Base-by-base conservation (phyloP, 2,797 vertebrate species). In the Enteromius fasciolatus region DNA sequence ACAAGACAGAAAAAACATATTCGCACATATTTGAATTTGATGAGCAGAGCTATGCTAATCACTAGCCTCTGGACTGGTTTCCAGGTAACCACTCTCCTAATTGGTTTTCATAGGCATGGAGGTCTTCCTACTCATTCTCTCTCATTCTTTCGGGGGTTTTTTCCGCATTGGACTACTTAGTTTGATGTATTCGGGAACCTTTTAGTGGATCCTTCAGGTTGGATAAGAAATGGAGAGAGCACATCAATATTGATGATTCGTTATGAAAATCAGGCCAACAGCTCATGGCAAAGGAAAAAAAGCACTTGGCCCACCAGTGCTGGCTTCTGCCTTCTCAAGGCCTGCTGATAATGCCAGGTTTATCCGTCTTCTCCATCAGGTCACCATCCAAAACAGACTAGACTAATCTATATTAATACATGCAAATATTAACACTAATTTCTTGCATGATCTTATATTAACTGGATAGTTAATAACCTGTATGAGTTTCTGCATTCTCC, bases 51-150 rank as follows among this genome's bases (percentile, higher is more conserved):
- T 78, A 81, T 86, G 78, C 81, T 92, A 89, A 92, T 90, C 86
- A 76, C 88, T 89, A 78, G 76, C 82, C 88, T 91, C 81, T 86
- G 83, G 86, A 87, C 86, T 78, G 88, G 91, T 93, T 90, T 92
- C 89, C 91, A 92, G 90, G 92, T 92, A 92, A 92, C 90, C 77
- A 84, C 85, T 86, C 46, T 59, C 70, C 63, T 90, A 88, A 92
- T 90, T 88, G 80, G 76, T 76, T 85, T 91, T 89, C 76, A 82
- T 87, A 86, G 82, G 63, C 85, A 85, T 72, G 82, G 63, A 80
- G 81, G 70, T 54, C 41, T 64, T 80, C 59, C 57, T 76, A 76
- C 15, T 83, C 59, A 25, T 41, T 69, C n/a, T 33, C 33, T 75
- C 36, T 54, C 59, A 75, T 7, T 17, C 5, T 82, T 84, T 81